phyloP scores from a whole-genome alignment of 2,888 invertebrate species.

The Belgica antarctica region DNA sequence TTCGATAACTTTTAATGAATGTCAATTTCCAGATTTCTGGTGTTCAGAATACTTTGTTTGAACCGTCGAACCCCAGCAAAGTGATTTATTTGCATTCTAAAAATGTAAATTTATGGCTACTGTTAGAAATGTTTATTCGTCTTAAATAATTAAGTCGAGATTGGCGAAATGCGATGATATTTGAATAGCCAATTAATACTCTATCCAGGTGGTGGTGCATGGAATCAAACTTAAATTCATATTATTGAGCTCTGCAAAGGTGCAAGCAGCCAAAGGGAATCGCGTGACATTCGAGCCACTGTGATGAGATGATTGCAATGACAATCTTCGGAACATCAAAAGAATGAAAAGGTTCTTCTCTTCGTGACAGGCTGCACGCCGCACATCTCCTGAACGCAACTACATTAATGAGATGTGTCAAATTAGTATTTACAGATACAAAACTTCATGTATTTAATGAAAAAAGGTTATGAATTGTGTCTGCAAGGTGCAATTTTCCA shows the following conservation, averaged over 20 bases:
- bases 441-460: conserved; percentile 26
- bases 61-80: too few relatives aligned
- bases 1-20: too few relatives aligned
- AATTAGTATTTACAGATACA: conserved; percentile 1
- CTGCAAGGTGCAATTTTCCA: conserved; percentile 26
- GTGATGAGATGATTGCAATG: neutral
- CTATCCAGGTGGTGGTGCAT: neutral
- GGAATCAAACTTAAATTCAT: neutral
- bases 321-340: neutral
- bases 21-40: too few relatives aligned
- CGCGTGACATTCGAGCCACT: conserved; percentile 7
- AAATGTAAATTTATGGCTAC: conserved; percentile 19
- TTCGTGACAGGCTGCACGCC: conserved; percentile 27
- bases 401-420: conserved; percentile 38
- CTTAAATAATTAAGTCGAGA: conserved; percentile 23
- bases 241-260: neutral
- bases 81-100: too few relatives aligned
- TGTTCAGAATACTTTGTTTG: too few relatives aligned
- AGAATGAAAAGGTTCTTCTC: neutral
- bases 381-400: neutral
- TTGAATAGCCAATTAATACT: conserved; percentile 14
- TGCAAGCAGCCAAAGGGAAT: neutral
- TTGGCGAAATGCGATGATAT: neutral
- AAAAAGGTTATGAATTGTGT: neutral
- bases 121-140: neutral